phyloP scores from a whole-genome alignment of 2,888 invertebrate genomes.

The Seladonia tumulorum region DNA sequence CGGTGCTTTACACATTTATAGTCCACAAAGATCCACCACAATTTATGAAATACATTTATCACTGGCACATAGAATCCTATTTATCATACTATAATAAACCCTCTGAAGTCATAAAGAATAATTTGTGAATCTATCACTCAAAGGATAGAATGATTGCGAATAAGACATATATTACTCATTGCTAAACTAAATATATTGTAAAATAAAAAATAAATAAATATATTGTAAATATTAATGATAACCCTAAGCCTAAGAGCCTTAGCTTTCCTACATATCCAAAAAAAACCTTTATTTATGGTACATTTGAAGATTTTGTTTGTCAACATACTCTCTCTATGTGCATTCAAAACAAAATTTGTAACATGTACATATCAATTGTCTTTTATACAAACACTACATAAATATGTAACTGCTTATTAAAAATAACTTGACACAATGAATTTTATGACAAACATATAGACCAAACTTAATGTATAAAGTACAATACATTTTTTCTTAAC shows the following conservation, averaged over 20 bases:
- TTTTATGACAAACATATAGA: background rate
- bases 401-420: constrained; percentile 4
- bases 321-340: background rate
- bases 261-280: background rate
- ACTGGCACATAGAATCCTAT: background rate
- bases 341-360: background rate
- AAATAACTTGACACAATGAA: constrained; percentile 3
- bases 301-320: background rate
- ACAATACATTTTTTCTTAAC: constrained; percentile 14
- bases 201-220: too few species aligned
- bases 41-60: background rate
- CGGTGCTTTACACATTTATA: background rate
- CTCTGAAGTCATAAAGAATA: background rate
- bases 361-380: constrained; percentile 3
- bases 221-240: background rate
- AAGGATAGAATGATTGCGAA: background rate
- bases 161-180: background rate
- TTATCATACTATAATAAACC: background rate
- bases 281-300: background rate
- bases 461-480: background rate
- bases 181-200: background rate
- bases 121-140: background rate
- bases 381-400: background rate
- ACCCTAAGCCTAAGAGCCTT: background rate
- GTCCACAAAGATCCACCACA: background rate